A percentile compares a stretch with the other conserved stretches of the same genome.
Evolutionary conservation across 2,797 vertebrate species (phyloP).

Genomic region (Zenarchopterus dispar): DNA sequence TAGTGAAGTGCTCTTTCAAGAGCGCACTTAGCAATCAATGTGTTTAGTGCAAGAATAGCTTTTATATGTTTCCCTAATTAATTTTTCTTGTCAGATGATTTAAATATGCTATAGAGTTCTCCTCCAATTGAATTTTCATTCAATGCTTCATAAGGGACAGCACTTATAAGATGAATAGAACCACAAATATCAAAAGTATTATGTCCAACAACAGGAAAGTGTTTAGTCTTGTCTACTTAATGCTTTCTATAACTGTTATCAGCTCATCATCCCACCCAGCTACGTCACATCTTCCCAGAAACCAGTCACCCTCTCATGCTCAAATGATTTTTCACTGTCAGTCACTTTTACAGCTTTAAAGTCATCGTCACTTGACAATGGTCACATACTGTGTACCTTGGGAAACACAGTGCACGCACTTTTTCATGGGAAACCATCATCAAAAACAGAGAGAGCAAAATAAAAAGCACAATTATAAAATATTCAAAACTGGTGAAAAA

Average conservation of each 20-base stretch:
- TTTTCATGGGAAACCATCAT: slow-evolving; percentile 66
- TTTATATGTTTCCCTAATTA: slow-evolving; percentile 6
- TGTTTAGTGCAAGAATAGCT: neutral
- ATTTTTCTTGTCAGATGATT: neutral
- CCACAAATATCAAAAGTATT: slow-evolving; percentile 4
- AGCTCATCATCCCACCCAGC: slow-evolving; percentile 57
- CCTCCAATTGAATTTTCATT: slow-evolving; percentile 3
- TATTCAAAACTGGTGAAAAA: slow-evolving; percentile 34
- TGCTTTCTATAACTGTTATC: slow-evolving; percentile 41
- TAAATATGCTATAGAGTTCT: neutral
- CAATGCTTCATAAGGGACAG: neutral
- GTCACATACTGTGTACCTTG: slow-evolving; percentile 67
- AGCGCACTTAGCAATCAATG: slow-evolving; percentile 8
- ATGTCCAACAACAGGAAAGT: neutral
- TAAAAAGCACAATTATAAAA: slow-evolving; percentile 31
- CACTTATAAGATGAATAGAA: slow-evolving; percentile 1
- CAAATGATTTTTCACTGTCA: slow-evolving; percentile 51
- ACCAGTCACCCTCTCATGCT: slow-evolving; percentile 47
- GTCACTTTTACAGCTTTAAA: slow-evolving; percentile 59
- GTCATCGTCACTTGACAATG: slow-evolving; percentile 53
- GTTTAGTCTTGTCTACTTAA: neutral
- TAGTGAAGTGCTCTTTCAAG: slow-evolving; percentile 20
- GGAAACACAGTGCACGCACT: slow-evolving; percentile 58
- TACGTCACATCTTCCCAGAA: slow-evolving; percentile 32
- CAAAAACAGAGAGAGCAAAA: slow-evolving; percentile 52